Conservation (phyloP, 2,797 vertebrate genomes). For the Leucoraja ocellata region DNA sequence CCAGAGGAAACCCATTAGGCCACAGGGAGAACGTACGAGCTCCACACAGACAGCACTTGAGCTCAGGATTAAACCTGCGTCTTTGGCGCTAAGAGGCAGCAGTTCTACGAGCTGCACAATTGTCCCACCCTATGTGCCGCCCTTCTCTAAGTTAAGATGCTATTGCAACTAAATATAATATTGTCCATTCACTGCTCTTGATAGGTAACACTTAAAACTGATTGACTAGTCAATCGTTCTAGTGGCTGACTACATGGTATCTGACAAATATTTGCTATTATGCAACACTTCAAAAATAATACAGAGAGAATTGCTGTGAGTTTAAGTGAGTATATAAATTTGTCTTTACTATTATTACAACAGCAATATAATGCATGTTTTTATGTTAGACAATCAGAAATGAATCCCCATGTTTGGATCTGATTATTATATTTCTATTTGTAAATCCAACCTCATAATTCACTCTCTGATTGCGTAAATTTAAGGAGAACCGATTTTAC, state of each 20-base stretch:
- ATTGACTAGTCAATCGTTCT: not conserved
- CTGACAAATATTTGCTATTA: not conserved
- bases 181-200: not conserved
- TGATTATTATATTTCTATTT: not conserved
- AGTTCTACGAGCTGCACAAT: too few relatives aligned
- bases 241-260: not conserved
- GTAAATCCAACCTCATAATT: not conserved
- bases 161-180: too few relatives aligned
- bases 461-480: not conserved
- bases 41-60: too few relatives aligned
- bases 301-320: not conserved
- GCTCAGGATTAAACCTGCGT: too few relatives aligned
- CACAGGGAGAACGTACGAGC: too few relatives aligned
- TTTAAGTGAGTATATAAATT: not conserved
- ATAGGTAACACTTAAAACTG: not conserved
- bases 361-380: not conserved
- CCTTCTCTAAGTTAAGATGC: too few relatives aligned
- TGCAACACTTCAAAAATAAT: not conserved
- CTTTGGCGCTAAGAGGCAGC: too few relatives aligned
- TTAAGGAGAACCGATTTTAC: not conserved
- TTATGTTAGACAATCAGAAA: not conserved
- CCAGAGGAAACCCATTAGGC: too few relatives aligned
- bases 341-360: not conserved
- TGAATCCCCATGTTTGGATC: not conserved
- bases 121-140: too few relatives aligned